Evolutionary conservation across 2,888 invertebrate genomes (phyloP).

Genomic region (Amitus sp.): DNA sequence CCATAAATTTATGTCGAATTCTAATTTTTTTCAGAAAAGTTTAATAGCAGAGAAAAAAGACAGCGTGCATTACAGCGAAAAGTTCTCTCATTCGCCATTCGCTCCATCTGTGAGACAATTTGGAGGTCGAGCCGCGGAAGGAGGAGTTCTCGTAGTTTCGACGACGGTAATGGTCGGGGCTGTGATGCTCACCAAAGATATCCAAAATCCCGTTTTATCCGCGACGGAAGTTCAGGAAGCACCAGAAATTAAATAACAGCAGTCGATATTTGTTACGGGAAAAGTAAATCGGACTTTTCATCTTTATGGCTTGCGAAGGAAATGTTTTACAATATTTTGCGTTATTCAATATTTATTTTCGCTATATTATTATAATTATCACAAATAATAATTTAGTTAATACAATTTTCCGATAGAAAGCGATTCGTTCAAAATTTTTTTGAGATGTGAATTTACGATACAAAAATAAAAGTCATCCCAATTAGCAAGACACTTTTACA

Average conservation of each 20-base stretch:
- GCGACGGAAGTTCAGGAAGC: conserved; percentile 74
- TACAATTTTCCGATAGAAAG: too few species aligned
- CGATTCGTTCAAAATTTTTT: too few species aligned
- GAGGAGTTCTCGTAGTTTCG: conserved; percentile 81
- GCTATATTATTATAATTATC: too few species aligned
- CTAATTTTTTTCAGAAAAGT: conserved; percentile 70
- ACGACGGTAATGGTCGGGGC: conserved; percentile 84
- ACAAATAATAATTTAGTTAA: too few species aligned
- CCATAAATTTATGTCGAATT: too few species aligned
- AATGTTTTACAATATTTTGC: too few species aligned
- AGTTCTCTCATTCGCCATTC: conserved; percentile 78
- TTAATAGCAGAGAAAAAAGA: conserved; percentile 82
- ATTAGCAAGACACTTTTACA: too few species aligned
- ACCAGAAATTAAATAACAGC: conserved; percentile 80
- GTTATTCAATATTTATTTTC: too few species aligned
- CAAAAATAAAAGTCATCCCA: too few species aligned
- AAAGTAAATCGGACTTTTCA: too few species aligned
- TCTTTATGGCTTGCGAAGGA: too few species aligned
- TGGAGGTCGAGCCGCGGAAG: conserved; percentile 84
- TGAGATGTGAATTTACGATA: too few species aligned
- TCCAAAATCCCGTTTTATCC: conserved; percentile 67
- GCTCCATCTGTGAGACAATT: conserved; percentile 87
- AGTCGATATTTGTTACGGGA: conserved; percentile 82
- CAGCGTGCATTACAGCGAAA: conserved; percentile 79
- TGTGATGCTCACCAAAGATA: conserved; percentile 70